Evolutionary conservation across 2,113 vertebrate species (phyloP).

Genomic region (Porphyrio hochstetteri): DNA sequence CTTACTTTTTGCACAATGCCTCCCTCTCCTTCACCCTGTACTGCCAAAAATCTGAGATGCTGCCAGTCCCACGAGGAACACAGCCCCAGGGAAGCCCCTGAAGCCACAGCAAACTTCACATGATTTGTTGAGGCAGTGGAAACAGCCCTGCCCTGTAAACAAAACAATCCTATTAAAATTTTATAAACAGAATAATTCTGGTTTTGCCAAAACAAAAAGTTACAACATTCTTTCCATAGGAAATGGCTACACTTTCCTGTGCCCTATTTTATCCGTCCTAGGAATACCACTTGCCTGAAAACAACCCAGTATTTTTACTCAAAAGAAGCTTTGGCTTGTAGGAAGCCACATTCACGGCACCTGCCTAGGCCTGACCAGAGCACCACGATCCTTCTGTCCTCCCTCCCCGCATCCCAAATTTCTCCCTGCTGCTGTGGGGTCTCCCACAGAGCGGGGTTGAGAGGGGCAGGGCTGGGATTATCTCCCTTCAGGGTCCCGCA

Average conservation of each 20-base stretch:
- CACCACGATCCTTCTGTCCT: rapidly evolving
- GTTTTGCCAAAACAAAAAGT: not conserved
- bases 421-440: not conserved
- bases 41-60: not conserved
- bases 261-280: not conserved
- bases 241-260: not conserved
- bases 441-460: not conserved
- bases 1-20: not conserved
- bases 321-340: not conserved
- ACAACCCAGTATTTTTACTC: not conserved
- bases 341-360: not conserved
- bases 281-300: not conserved
- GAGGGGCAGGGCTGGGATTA: not conserved
- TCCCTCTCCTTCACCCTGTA: not conserved
- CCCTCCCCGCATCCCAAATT: rapidly evolving
- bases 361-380: not conserved
- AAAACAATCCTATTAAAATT: too few relatives aligned
- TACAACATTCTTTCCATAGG: not conserved
- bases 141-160: not conserved
- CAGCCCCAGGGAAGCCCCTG: not conserved
- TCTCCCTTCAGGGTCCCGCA: not conserved
- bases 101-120: not conserved
- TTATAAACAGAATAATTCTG: not conserved
- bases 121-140: not conserved
- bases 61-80: not conserved